A percentile compares a stretch with the other conserved stretches of the same genome.
Conservation (phyloP, 2,113 vertebrate species). For the Paedocypris sp. region DNA sequence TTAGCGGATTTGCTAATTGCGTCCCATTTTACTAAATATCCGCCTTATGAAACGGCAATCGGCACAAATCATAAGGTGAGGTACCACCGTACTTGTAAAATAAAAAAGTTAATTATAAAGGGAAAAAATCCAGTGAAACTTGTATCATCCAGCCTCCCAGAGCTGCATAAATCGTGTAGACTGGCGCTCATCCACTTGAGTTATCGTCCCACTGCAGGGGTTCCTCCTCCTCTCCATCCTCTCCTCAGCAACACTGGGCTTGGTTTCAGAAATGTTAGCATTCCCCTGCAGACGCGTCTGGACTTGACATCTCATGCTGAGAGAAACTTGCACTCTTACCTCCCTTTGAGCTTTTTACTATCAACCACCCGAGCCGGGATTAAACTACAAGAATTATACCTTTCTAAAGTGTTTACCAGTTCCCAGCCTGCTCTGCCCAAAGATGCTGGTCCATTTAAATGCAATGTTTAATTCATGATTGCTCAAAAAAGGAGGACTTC, state of each 20-base stretch:
- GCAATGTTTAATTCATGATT: conserved; percentile 5
- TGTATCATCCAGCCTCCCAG: not conserved
- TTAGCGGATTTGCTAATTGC: no score
- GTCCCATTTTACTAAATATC: no score
- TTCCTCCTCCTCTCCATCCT: conserved; percentile 4
- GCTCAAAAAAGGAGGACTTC: no score
- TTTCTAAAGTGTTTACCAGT: conserved; percentile 11
- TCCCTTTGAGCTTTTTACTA: not conserved
- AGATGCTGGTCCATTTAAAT: not conserved
- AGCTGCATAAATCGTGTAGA: not conserved
- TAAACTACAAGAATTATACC: conserved; percentile 11
- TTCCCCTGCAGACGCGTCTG: conserved; percentile 30
- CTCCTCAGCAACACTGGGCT: conserved; percentile 23
- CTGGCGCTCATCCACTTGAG: conserved; percentile 28
- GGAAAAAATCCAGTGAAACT: not conserved
- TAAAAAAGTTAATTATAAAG: no score
- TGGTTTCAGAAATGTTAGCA: conserved; percentile 30
- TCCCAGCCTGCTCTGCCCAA: conserved; percentile 4
- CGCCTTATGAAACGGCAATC: no score
- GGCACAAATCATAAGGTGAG: no score
- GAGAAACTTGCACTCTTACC: not conserved
- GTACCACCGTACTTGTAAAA: no score
- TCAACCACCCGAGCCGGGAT: conserved; percentile 4
- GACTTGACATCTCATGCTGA: conserved; percentile 17
- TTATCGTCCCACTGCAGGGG: conserved; percentile 34